These are phyloP conservation scores for Chlamydotis undulata DNA, from an alignment of 2,113 vertebrate genomes.

Conservation along the genomic window DNA sequence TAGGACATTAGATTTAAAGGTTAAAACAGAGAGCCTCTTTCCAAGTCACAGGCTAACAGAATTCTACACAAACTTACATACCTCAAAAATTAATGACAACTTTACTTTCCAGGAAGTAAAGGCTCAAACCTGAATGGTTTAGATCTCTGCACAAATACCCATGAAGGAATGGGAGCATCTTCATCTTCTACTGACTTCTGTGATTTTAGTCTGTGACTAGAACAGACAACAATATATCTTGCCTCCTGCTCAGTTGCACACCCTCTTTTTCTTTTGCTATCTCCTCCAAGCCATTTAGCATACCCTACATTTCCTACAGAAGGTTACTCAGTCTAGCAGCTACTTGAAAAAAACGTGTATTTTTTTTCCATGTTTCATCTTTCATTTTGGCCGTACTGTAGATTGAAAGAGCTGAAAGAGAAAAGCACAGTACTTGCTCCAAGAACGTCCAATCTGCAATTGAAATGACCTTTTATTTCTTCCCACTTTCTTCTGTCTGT, in stretches of 20 bases:
- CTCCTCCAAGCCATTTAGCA: neutral
- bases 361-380: neutral
- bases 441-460: neutral
- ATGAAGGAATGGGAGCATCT: neutral
- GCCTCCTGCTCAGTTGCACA: neutral
- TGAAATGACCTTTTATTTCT: neutral
- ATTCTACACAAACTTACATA: neutral
- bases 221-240: neutral
- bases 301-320: neutral
- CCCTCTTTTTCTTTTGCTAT: neutral
- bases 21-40: neutral
- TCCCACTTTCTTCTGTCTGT: neutral
- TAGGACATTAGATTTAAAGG: neutral
- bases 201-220: neutral
- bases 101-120: neutral
- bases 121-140: neutral
- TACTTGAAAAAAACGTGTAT: neutral
- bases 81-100: neutral
- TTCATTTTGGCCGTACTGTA: neutral
- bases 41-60: neutral
- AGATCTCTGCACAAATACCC: neutral
- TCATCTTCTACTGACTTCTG: neutral
- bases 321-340: neutral
- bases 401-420: neutral
- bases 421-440: neutral